phyloP scores from a whole-genome alignment of 2,888 invertebrate genomes.

The Fissipunctia ypsillon region DNA sequence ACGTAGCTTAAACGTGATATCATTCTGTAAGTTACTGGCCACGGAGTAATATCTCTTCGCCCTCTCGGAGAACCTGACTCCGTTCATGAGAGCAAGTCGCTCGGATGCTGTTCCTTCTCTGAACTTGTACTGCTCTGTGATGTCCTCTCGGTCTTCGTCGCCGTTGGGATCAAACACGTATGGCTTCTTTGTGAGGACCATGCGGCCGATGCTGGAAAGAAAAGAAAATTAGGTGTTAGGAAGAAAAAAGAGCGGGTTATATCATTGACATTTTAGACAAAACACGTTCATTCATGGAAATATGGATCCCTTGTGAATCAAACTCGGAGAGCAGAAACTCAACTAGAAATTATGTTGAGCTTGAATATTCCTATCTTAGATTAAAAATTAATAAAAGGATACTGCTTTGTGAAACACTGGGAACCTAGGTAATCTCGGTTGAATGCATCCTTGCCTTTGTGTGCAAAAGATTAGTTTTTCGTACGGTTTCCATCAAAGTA shows the following conservation, averaged over 20 bases:
- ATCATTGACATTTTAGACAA: no score
- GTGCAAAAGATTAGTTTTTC: background rate
- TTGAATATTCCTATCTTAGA: background rate
- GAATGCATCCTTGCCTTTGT: no score
- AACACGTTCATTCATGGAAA: background rate
- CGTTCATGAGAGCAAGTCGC: constrained; percentile 93
- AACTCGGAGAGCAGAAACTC: background rate
- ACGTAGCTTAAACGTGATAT: constrained; percentile 91
- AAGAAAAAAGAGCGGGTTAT: no score
- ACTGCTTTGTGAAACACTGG: background rate
- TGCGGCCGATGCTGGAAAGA: constrained; percentile 92
- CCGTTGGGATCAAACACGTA: constrained; percentile 93
- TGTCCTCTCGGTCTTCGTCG: constrained; percentile 93
- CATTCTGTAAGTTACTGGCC: constrained; percentile 90
- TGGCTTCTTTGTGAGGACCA: constrained; percentile 94
- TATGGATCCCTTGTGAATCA: background rate
- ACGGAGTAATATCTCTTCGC: constrained; percentile 93
- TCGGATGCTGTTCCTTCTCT: constrained; percentile 94
- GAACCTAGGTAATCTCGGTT: no score
- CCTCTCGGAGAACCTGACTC: constrained; percentile 92
- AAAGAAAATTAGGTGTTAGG: background rate
- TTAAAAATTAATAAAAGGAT: background rate
- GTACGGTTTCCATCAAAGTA: background rate
- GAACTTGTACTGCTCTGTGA: constrained; percentile 93
- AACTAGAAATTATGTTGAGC: background rate